phyloP scores from a whole-genome alignment of 1,140 invertebrate species.

The Trinorchestia longiramus region DNA sequence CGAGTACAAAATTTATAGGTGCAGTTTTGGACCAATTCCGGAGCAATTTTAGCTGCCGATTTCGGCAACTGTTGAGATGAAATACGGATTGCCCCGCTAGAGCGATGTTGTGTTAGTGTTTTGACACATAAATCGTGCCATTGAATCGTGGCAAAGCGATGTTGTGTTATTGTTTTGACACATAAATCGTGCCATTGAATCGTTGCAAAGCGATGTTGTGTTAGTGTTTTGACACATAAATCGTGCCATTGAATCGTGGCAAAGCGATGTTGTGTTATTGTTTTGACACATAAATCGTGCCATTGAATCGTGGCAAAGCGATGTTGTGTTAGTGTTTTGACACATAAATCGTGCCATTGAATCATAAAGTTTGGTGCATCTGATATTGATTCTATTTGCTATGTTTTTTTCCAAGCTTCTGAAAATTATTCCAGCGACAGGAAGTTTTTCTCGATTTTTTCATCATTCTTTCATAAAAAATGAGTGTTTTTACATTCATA shows the following conservation, averaged over 20 bases:
- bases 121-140: too few species aligned
- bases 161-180: background rate
- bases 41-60: background rate
- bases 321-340: too few species aligned
- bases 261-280: background rate
- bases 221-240: too few species aligned
- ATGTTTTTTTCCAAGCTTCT: too few species aligned
- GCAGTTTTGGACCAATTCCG: background rate
- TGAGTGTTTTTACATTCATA: too few species aligned
- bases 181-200: background rate
- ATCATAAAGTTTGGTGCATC: too few species aligned
- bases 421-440: too few species aligned
- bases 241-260: background rate
- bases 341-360: too few species aligned
- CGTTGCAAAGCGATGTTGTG: background rate
- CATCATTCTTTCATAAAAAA: too few species aligned
- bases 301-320: background rate
- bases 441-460: too few species aligned
- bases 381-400: too few species aligned
- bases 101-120: background rate
- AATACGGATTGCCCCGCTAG: background rate
- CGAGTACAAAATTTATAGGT: background rate
- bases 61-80: background rate
- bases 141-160: background rate
- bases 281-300: too few species aligned